Conservation (phyloP, 2,888 invertebrate genomes). For the Rotaria sp. region DNA sequence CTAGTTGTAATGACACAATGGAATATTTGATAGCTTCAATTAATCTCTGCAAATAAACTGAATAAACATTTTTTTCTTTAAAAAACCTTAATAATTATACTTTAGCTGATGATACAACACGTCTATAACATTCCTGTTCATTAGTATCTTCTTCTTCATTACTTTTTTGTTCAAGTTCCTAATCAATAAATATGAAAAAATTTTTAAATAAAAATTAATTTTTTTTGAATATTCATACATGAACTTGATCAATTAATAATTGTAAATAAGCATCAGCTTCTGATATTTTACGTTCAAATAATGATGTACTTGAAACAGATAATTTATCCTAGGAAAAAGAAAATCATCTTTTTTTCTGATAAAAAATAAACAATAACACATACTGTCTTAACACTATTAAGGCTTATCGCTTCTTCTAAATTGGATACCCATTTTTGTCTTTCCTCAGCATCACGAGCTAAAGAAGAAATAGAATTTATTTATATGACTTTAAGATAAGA, state of each 20-base stretch:
- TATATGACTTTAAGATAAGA: background rate
- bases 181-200: background rate
- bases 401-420: slow-evolving; percentile 82
- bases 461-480: background rate
- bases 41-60: slow-evolving; percentile 67
- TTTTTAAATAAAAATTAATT: background rate
- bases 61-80: slow-evolving; percentile 28
- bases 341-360: background rate
- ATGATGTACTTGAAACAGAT: slow-evolving; percentile 62
- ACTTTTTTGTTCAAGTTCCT: slow-evolving; percentile 49
- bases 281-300: slow-evolving; percentile 79
- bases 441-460: slow-evolving; percentile 82
- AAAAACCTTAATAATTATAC: background rate
- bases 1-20: slow-evolving; percentile 91
- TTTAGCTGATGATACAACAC: slow-evolving; percentile 48
- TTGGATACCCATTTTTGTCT: slow-evolving; percentile 91
- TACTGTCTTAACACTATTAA: slow-evolving; percentile 62
- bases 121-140: slow-evolving; percentile 50
- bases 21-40: slow-evolving; percentile 95
- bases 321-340: slow-evolving; percentile 49
- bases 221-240: slow-evolving; percentile 54
- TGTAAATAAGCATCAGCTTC: slow-evolving; percentile 94
- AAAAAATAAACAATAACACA: background rate
- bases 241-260: slow-evolving; percentile 83
- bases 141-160: slow-evolving; percentile 49